Conservation (phyloP, 2,888 invertebrate species). For the Protodeltote pygarga region DNA sequence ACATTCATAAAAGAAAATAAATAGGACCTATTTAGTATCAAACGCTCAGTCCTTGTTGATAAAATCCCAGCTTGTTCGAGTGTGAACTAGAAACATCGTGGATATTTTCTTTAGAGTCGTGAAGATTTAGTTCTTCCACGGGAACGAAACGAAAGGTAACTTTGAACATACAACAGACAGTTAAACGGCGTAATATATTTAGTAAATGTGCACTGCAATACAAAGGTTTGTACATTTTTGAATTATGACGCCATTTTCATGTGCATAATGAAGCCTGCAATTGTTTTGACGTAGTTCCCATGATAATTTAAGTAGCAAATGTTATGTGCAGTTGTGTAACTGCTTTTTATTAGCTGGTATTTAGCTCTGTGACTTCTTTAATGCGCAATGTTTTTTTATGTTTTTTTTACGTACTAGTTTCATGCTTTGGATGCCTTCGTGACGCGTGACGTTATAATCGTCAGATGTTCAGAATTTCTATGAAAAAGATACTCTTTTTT, state of each 20-base stretch:
- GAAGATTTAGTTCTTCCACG: constrained; percentile 57
- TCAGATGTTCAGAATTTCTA: too few relatives aligned
- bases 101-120: constrained; percentile 54
- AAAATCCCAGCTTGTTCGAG: constrained; percentile 52
- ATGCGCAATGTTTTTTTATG: too few relatives aligned
- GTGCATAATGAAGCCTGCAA: constrained; percentile 23
- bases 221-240: constrained; percentile 30
- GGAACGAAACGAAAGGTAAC: constrained; percentile 41
- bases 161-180: constrained; percentile 16
- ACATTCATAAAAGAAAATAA: constrained; percentile 2
- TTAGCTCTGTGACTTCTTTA: constrained; percentile 2
- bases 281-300: constrained; percentile 40
- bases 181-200: constrained; percentile 30
- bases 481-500: too few relatives aligned
- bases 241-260: constrained; percentile 27
- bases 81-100: constrained; percentile 53
- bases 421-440: too few relatives aligned
- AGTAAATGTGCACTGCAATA: constrained; percentile 23
- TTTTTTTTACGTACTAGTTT: too few relatives aligned
- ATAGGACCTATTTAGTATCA: constrained; percentile 33
- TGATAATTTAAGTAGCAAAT: constrained; percentile 29
- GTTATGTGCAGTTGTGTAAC: constrained; percentile 8
- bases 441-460: too few relatives aligned
- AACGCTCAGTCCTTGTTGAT: constrained; percentile 39
- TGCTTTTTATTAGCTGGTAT: constrained; percentile 8